Evolutionary conservation across 1,140 invertebrate species (phyloP).

Genomic region (Trachymyrmex cornetzi): DNA sequence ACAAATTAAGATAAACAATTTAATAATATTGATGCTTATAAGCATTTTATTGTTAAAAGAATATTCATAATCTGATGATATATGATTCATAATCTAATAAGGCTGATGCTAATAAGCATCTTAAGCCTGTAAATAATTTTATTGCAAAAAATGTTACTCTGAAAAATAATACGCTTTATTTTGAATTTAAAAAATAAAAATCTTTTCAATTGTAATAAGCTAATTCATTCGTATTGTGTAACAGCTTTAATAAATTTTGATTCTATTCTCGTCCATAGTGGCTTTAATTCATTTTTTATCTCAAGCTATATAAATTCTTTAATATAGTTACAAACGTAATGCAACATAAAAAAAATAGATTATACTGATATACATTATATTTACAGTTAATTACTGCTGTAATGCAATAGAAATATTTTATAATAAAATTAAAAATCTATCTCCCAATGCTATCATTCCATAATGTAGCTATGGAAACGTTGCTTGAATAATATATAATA

Average conservation of each 20-base stretch:
- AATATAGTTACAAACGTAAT: neutral
- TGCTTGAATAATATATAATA: neutral
- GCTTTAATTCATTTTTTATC: slow-evolving; percentile 4
- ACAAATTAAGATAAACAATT: no score
- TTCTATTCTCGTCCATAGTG: neutral
- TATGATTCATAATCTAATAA: no score
- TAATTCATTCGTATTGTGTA: neutral
- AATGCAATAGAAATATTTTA: neutral
- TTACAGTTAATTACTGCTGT: neutral
- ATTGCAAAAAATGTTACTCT: no score
- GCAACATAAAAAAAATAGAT: neutral
- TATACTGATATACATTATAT: neutral
- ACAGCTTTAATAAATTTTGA: neutral
- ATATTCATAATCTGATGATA: no score
- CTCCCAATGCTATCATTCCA: neutral
- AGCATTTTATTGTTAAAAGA: no score
- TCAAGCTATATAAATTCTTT: neutral
- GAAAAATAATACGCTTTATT: no score
- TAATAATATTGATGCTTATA: no score
- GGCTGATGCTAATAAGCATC: no score
- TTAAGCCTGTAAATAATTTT: no score
- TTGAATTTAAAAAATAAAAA: neutral
- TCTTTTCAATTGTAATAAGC: neutral
- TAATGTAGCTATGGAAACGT: neutral
- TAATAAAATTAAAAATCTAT: neutral